These are phyloP conservation scores for Drosophila ochracea DNA, from an alignment of 2,888 invertebrate genomes.

Conservation along the genomic window DNA sequence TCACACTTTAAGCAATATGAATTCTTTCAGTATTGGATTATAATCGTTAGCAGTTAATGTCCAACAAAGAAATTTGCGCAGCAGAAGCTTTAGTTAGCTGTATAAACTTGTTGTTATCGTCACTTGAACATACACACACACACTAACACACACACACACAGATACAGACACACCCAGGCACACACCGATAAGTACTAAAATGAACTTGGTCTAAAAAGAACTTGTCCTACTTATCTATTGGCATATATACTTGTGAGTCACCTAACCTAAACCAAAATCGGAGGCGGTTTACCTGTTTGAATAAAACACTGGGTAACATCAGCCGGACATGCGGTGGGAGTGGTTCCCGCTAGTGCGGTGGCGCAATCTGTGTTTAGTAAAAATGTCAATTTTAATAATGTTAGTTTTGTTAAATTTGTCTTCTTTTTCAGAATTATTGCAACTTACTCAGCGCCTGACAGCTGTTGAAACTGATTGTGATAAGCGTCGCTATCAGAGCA, in stretches of 20 bases:
- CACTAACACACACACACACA: neutral
- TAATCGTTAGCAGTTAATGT: neutral
- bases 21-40: neutral
- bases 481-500: slow-evolving; percentile 39
- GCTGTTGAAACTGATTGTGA: slow-evolving; percentile 24
- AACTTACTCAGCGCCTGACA: slow-evolving; percentile 24
- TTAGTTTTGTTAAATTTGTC: neutral
- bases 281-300: slow-evolving; percentile 34
- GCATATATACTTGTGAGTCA: slow-evolving; percentile 28
- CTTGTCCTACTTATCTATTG: slow-evolving; percentile 20
- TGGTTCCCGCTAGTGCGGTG: neutral
- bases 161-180: neutral
- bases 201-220: slow-evolving; percentile 13
- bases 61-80: slow-evolving; percentile 5
- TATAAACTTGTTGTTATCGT: neutral
- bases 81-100: neutral
- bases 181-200: slow-evolving; percentile 7
- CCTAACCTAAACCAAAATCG: neutral
- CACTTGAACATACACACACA: neutral
- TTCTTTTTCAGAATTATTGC: neutral
- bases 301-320: slow-evolving; percentile 14
- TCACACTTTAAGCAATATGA: neutral
- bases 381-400: neutral
- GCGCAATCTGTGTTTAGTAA: neutral
- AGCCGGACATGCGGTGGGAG: neutral